phyloP scores from a whole-genome alignment of 2,113 vertebrate species.

The Daboia siamensis region DNA sequence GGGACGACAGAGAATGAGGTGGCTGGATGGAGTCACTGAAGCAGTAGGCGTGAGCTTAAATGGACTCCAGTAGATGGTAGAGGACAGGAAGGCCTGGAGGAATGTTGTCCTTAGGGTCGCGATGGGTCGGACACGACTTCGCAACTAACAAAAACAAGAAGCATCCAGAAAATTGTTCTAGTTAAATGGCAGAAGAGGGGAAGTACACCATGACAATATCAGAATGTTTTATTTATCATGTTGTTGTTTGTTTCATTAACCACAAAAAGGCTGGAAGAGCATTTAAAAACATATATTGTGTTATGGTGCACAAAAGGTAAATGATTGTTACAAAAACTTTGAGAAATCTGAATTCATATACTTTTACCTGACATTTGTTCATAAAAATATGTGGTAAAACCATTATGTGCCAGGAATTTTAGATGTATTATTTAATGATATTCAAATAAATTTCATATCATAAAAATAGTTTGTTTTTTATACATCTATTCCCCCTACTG shows the following conservation, averaged over 20 bases:
- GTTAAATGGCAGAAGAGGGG: neutral
- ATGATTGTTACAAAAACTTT: conserved; percentile 19
- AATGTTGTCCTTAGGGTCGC: too few species aligned
- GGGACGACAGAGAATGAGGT: too few species aligned
- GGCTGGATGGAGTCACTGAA: too few species aligned
- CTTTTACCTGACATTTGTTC: conserved; percentile 24
- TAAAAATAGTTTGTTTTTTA: conserved; percentile 72
- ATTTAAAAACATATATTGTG: neutral
- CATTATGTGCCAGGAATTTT: conserved; percentile 59
- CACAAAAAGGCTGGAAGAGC: neutral
- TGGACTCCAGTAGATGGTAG: too few species aligned
- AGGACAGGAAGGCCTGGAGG: too few species aligned
- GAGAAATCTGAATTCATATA: neutral
- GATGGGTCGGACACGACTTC: too few species aligned
- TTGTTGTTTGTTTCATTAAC: conserved; percentile 12
- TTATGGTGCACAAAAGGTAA: conserved; percentile 28
- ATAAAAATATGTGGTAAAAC: conserved; percentile 39
- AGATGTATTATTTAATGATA: conserved; percentile 48
- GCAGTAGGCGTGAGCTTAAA: too few species aligned
- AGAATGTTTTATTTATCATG: neutral
- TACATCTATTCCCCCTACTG: conserved; percentile 80
- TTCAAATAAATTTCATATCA: conserved; percentile 66
- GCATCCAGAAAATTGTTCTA: neutral
- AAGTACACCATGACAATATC: neutral
- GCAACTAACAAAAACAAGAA: too few species aligned